Conservation (phyloP, 2,113 vertebrate species). For the Hippopotamus amphibius region DNA sequence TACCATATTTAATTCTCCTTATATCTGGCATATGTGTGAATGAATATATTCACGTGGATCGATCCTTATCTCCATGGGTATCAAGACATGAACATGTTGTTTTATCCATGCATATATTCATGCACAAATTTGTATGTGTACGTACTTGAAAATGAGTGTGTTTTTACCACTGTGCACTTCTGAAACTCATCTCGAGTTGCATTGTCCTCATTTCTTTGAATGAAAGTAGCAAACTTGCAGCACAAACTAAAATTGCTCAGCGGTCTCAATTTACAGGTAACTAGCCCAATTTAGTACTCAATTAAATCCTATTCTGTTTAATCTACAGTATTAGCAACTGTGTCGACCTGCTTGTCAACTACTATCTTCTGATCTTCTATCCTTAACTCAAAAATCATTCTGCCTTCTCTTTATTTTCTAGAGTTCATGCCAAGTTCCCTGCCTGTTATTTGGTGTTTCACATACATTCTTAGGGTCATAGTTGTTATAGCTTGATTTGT, state of each 20-base stretch:
- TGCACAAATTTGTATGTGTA: background rate
- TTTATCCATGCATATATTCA: background rate
- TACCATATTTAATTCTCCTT: slow-evolving; percentile 42
- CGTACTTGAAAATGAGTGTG: background rate
- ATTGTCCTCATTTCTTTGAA: slow-evolving; percentile 70
- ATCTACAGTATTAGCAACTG: slow-evolving; percentile 14
- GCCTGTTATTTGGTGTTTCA: slow-evolving; percentile 44
- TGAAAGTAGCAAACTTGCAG: slow-evolving; percentile 55
- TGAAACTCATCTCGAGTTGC: slow-evolving; percentile 59
- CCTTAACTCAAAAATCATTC: slow-evolving; percentile 50
- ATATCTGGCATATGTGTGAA: background rate
- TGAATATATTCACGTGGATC: background rate
- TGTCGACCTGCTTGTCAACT: slow-evolving; percentile 52
- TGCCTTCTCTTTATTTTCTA: slow-evolving; percentile 19
- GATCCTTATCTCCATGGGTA: background rate
- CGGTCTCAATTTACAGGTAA: slow-evolving; percentile 63
- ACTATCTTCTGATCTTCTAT: slow-evolving; percentile 48
- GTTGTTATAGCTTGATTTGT: slow-evolving; percentile 52
- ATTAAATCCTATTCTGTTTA: slow-evolving; percentile 58
- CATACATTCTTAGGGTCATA: background rate
- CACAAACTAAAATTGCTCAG: slow-evolving; percentile 58
- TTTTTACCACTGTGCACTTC: slow-evolving; percentile 40
- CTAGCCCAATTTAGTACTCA: slow-evolving; percentile 59
- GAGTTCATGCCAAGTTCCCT: slow-evolving; percentile 38
- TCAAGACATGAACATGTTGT: background rate